Evolutionary conservation across 2,113 vertebrate genomes (phyloP).

Genomic region (Antigone vipio): DNA sequence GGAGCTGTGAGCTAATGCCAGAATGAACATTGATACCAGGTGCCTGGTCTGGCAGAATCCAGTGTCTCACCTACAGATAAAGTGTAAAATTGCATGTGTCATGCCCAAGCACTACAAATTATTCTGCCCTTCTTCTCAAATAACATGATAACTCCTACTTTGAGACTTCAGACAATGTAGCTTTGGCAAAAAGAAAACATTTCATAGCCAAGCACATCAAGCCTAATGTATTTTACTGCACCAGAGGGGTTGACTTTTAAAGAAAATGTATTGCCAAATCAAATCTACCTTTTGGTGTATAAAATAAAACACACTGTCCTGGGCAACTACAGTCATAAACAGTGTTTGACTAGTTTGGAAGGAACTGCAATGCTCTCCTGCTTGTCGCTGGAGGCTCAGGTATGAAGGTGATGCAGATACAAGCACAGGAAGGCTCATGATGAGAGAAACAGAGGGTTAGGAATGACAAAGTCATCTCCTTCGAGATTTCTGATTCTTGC

Average conservation of each 20-base stretch:
- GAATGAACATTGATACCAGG: slow-evolving; percentile 72
- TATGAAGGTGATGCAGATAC: background rate
- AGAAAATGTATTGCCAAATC: slow-evolving; percentile 52
- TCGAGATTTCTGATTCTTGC: background rate
- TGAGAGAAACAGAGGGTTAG: background rate
- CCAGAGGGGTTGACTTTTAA: slow-evolving; percentile 47
- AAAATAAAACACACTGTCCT: slow-evolving; percentile 46
- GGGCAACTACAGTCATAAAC: slow-evolving; percentile 23
- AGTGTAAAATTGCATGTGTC: slow-evolving; percentile 73
- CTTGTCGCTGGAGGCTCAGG: background rate
- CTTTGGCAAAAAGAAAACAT: slow-evolving; percentile 68
- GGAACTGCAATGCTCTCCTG: background rate
- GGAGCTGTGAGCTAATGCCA: slow-evolving; percentile 56
- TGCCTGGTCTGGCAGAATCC: slow-evolving; percentile 69
- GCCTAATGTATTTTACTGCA: slow-evolving; percentile 68
- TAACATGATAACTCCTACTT: slow-evolving; percentile 74
- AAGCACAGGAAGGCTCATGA: background rate
- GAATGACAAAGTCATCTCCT: background rate
- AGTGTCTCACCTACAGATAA: slow-evolving; percentile 71
- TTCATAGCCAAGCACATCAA: slow-evolving; percentile 74
- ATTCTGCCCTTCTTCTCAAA: slow-evolving; percentile 72
- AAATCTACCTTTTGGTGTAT: slow-evolving; percentile 59
- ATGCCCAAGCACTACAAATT: slow-evolving; percentile 67
- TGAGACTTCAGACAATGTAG: slow-evolving; percentile 69
- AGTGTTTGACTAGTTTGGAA: background rate